A percentile compares a stretch with the other conserved stretches of the same genome.
These are phyloP conservation scores for Onychomys torridus DNA, from an alignment of 2,797 vertebrate species.

Conservation along the genomic window DNA sequence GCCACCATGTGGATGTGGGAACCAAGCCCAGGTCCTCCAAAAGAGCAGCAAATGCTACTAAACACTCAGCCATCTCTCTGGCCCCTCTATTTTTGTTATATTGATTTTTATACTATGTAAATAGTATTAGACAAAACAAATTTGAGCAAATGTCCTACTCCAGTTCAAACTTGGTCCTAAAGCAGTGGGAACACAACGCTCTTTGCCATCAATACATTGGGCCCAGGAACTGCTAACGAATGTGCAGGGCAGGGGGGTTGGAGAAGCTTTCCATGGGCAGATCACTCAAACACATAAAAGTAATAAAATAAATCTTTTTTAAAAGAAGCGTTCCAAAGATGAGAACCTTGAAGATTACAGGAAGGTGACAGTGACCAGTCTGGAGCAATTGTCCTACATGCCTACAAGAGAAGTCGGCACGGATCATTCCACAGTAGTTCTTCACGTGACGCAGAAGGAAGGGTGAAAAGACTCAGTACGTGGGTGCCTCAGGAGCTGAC, in stretches of 20 bases:
- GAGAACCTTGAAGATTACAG: neutral
- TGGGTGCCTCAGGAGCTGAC: neutral
- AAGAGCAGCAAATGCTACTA: neutral
- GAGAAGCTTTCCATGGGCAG: neutral
- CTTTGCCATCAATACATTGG: neutral
- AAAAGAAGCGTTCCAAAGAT: neutral
- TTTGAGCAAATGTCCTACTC: neutral
- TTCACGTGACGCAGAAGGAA: neutral
- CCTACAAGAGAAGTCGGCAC: neutral
- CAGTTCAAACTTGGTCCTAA: neutral
- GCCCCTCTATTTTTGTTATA: neutral
- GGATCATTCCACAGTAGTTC: no score
- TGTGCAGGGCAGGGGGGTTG: no score
- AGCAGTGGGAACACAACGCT: neutral
- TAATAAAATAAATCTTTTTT: neutral
- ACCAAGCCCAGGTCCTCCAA: no score
- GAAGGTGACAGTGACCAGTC: neutral
- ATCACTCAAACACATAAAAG: neutral
- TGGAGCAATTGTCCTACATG: no score
- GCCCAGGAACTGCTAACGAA: no score
- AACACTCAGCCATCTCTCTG: neutral
- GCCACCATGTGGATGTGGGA: neutral
- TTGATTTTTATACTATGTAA: neutral
- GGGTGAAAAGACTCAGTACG: neutral
- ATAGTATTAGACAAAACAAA: neutral